Base-by-base conservation (phyloP, 2,888 invertebrate genomes). In the Xanthia icteritia region DNA sequence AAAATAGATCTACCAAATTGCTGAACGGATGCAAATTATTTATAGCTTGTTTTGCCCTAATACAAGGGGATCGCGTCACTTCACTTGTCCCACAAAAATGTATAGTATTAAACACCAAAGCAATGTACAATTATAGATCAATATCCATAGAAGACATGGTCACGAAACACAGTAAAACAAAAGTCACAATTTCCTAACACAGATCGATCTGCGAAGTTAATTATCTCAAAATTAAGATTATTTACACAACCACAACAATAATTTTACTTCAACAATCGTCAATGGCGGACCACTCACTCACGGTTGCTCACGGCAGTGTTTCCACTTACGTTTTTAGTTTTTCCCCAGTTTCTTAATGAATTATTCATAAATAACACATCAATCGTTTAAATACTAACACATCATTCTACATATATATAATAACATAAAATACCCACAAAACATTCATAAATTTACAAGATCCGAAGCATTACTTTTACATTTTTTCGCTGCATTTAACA, bases 101-200 rank as follows among this genome's bases (percentile, higher is more conserved):
- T 90, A 89, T 70, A 67, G 88, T 88, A 54, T 90, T 86, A 89
- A 90, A 90, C 94, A 93, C 93, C 89, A 88, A 74, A 81, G 82
- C 86, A 87, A 86, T 68, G 31, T n/a, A 77, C 85, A 89, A 89
- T 92, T 95, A 96, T 82, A 94, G 92, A 92, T 94, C 93, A 96
- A 93, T 96, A 96, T 96, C 96, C 96, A 96, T 95, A 92, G 92
- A 91, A 95, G 93, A 95, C 96, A 96, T 96, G 91, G 92, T 96
- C 90, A 94, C 92, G 86, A 89, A 87, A 85, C 68, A 81, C 73
- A 67, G 27, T 73, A 68, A 84, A 64, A 76, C 78, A 72, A 75
- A 72, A 73, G 54, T 61, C 77, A 79, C 77, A 81, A 82, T 79
- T 68, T 70, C 13, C 15, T 27, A 39, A 54, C 20, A 70, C 39